Evolutionary conservation across 2,888 invertebrate species (phyloP), one percentile per base, ranked within the genome.

Genomic region (Euplexia lucipara): DNA sequence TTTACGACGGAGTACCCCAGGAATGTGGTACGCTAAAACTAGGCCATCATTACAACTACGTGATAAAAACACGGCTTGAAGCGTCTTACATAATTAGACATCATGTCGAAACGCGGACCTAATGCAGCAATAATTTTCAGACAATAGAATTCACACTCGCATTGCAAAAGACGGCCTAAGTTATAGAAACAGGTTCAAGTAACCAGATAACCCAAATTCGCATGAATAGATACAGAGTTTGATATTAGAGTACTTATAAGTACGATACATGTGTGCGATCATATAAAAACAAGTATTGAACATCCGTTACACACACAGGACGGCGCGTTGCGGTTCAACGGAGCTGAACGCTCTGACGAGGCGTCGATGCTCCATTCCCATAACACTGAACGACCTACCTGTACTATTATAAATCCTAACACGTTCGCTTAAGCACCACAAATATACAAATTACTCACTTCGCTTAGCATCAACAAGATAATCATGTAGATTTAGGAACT

Each of bases 221-320:
- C 82, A 78, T 67, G 63, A 73, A 72, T 74, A 78, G 70, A 69
- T 71, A 76, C 70, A 79, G 75, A 77, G 57, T 72, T 77, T 75
- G 64, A 70, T 70, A 82, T 75, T 61, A 66, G 68, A 74, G 74
- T 79, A 75, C 53, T 45, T 76, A 62, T 70, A 77, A 63, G 73
- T 70, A 82, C 78, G 74, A 63, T 79, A 70, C 51, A 63, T 81
- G 70, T 81, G 75, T 75, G 71, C 66, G 72, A 74, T 71, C 74
- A 79, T 69, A 74, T 70, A 75, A 83, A 86, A 87, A 84, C 84
- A 78, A 82, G 88, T 90, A 91, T 91, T 77, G 89, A 91, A 90
- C 91, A 91, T 92, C 94, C 94, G 94, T 93, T 90, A 91, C 87
- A 87, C 84, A 84, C 90, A 78, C 81, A 92, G 93, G 94, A 92